These are phyloP conservation scores for Patella vulgata DNA, from an alignment of 1,140 invertebrate species.

Conservation along the genomic window DNA sequence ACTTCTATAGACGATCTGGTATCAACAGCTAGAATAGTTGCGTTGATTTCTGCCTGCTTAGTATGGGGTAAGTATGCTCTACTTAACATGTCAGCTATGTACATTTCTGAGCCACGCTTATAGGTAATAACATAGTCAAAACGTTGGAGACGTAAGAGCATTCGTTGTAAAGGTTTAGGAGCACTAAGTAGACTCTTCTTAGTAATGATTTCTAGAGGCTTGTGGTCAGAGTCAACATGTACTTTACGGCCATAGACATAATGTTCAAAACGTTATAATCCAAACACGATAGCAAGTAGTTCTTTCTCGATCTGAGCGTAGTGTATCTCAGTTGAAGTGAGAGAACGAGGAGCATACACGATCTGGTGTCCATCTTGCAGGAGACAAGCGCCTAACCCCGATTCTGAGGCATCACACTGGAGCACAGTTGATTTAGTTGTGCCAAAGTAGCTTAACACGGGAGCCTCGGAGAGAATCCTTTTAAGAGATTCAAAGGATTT, in stretches of 20 bases:
- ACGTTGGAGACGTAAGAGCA: constrained; percentile 32
- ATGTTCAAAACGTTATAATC: too few relatives aligned
- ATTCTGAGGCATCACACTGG: constrained; percentile 29
- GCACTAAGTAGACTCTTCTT: too few relatives aligned
- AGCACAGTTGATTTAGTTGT: constrained; percentile 8
- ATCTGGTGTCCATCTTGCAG: constrained; percentile 54
- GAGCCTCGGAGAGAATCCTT: constrained; percentile 16
- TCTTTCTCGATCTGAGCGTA: constrained; percentile 70
- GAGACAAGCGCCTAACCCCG: constrained; percentile 62
- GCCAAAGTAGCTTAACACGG: constrained; percentile 23
- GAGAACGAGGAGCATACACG: constrained; percentile 26
- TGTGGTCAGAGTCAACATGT: constrained; percentile 65
- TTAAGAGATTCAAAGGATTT: constrained; percentile 29
- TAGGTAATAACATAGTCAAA: constrained; percentile 44
- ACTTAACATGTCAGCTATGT: too few relatives aligned
- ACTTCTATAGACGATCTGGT: too few relatives aligned
- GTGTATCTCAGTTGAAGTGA: constrained; percentile 60
- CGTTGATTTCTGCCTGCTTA: too few relatives aligned
- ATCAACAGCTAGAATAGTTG: too few relatives aligned
- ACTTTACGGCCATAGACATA: constrained; percentile 67
- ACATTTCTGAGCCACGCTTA: too few relatives aligned
- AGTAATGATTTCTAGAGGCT: constrained; percentile 41
- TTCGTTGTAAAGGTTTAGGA: constrained; percentile 37
- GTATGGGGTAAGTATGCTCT: too few relatives aligned
- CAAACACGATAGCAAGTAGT: constrained; percentile 67